Percentiles rank a stretch among this genome's conserved stretches.
Evolutionary conservation across 2,113 vertebrate species (phyloP).

Genomic region (Urocolius indicus): DNA sequence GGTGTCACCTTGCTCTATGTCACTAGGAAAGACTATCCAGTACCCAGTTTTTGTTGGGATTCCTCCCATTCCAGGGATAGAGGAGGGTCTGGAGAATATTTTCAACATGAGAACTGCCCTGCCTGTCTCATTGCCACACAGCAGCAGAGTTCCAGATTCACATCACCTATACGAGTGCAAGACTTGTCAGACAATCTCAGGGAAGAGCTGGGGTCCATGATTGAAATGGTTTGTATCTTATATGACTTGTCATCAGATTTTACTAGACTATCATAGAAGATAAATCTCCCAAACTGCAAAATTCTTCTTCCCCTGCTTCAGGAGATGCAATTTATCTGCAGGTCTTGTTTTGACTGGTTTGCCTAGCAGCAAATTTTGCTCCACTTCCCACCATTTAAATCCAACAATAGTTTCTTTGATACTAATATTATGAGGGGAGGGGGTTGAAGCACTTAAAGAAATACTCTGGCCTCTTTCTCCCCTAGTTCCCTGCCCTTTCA

Average conservation of each 20-base stretch:
- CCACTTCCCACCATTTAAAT: not conserved
- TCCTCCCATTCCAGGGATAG: not conserved
- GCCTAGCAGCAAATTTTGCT: not conserved
- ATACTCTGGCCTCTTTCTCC: not conserved
- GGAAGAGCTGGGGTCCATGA: not conserved
- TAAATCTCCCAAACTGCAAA: not conserved
- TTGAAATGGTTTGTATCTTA: not conserved
- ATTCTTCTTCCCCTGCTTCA: not conserved
- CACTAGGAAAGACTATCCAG: not conserved
- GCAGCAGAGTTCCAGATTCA: not conserved
- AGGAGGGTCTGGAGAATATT: not conserved
- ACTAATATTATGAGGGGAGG: not conserved
- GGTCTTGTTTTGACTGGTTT: not conserved
- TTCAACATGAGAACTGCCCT: not conserved
- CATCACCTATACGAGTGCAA: rapidly evolving
- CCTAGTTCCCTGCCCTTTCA: constrained; percentile 1
- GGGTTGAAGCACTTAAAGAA: not conserved
- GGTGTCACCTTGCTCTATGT: not conserved
- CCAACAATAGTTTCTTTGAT: constrained; percentile 15
- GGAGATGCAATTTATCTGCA: not conserved
- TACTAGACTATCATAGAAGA: not conserved
- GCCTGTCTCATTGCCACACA: rapidly evolving
- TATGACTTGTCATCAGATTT: rapidly evolving
- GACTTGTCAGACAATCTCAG: too few species aligned
- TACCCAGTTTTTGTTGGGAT: not conserved